Percentiles rank a stretch among this genome's conserved stretches.
phyloP scores from a whole-genome alignment of 2,113 vertebrate species.

The Myrmecobius fasciatus region DNA sequence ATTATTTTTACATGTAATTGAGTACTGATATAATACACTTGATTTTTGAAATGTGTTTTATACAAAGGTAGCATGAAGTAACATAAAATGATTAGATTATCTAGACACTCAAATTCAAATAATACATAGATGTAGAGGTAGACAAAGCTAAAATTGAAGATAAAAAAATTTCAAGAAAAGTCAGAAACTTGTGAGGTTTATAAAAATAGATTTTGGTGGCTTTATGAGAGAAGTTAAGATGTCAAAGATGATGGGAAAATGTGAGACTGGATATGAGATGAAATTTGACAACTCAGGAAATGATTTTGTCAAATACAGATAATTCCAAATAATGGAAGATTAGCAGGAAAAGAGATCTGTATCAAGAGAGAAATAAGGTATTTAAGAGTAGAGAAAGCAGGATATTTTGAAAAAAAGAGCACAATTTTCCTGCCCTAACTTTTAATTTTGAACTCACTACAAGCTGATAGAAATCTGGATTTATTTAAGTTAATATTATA shows the following conservation, averaged over 20 bases:
- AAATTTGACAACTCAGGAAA: background rate
- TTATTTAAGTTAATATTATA: background rate
- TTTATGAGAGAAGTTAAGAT: background rate
- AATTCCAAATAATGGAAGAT: background rate
- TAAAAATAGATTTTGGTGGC: background rate
- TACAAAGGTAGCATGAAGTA: background rate
- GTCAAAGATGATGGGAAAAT: background rate
- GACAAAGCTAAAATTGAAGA: slow-evolving; percentile 54
- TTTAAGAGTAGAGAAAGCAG: background rate
- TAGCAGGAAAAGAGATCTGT: background rate
- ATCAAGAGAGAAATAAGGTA: background rate
- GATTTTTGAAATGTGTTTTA: slow-evolving; percentile 63
- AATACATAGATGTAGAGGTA: background rate
- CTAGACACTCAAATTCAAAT: slow-evolving; percentile 56
- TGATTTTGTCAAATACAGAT: background rate
- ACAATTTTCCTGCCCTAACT: background rate
- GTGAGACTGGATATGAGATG: background rate
- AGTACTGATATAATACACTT: slow-evolving; percentile 22
- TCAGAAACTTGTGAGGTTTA: background rate
- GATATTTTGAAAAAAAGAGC: background rate
- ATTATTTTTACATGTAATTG: slow-evolving; percentile 70
- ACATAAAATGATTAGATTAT: slow-evolving; percentile 58
- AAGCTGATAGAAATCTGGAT: background rate
- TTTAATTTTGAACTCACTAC: background rate
- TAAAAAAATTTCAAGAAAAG: slow-evolving; percentile 27